Percentiles rank a stretch among this genome's conserved stretches.
phyloP scores from a whole-genome alignment of 2,113 vertebrate species.

The Paradisaea rubra region DNA sequence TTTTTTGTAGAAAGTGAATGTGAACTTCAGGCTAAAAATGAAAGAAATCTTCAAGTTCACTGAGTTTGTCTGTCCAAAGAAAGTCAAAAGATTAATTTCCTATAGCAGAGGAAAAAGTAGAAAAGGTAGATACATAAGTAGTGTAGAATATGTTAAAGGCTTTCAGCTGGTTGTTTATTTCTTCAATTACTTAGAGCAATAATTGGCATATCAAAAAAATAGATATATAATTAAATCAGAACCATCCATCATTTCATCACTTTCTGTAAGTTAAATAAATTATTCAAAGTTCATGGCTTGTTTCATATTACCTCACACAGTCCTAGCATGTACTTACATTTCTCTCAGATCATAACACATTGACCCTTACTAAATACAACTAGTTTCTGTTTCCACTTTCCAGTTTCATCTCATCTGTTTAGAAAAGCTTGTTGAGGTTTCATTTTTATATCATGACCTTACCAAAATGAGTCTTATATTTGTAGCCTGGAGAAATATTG shows the following conservation, averaged over 20 bases:
- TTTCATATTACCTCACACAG: background rate
- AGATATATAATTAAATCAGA: background rate
- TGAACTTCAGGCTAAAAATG: background rate
- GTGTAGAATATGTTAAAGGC: background rate
- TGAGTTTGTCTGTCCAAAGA: background rate
- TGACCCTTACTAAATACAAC: background rate
- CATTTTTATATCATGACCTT: background rate
- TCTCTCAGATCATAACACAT: background rate
- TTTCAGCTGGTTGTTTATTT: background rate
- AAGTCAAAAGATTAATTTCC: background rate
- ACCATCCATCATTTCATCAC: background rate
- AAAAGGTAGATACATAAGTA: background rate
- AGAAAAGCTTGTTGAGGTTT: background rate
- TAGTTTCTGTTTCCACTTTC: background rate
- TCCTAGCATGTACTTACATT: background rate
- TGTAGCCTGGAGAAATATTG: background rate
- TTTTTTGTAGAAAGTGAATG: background rate
- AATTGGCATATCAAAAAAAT: background rate
- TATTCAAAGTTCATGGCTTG: background rate
- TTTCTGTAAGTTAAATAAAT: background rate
- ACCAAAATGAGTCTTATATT: background rate
- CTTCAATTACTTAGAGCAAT: background rate
- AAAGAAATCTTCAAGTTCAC: background rate
- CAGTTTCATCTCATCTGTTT: background rate
- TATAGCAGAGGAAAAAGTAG: background rate